Percentiles rank a stretch among this genome's conserved stretches.
Conservation (phyloP, 2,888 invertebrate genomes). For the Drosophila kokeensis region DNA sequence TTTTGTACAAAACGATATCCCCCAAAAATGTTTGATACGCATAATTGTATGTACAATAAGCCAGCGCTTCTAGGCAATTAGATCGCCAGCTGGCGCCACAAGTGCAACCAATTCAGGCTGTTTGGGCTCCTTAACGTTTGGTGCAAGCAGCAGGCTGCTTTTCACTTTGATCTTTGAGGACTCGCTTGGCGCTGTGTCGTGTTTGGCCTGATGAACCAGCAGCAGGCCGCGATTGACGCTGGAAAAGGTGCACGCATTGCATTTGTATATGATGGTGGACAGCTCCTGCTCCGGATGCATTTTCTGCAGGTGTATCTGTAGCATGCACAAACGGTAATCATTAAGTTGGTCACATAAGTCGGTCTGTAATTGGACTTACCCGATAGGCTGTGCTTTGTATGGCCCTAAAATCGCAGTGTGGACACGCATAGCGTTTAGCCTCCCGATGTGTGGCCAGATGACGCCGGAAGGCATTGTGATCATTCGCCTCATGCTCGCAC, state of each 20-base stretch:
- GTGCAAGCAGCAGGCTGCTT: constrained; percentile 76
- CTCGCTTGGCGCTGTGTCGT: constrained; percentile 54
- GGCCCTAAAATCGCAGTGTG: constrained; percentile 91
- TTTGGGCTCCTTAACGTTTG: constrained; percentile 17
- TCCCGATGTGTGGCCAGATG: constrained; percentile 91
- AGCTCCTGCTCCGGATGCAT: constrained; percentile 90
- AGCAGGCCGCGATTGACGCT: constrained; percentile 83
- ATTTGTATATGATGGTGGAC: constrained; percentile 86
- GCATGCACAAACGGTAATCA: not conserved
- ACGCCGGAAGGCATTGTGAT: constrained; percentile 92
- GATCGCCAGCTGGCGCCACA: constrained; percentile 4
- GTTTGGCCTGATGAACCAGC: constrained; percentile 82
- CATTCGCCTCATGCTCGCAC: constrained; percentile 90
- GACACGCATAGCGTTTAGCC: constrained; percentile 91
- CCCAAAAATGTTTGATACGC: constrained; percentile 11
- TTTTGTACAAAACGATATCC: constrained; percentile 22
- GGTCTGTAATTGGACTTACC: constrained; percentile 64
- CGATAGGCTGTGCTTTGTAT: constrained; percentile 93
- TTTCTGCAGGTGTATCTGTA: constrained; percentile 89
- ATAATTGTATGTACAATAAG: not conserved
- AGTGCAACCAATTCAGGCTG: not conserved
- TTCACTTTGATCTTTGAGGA: constrained; percentile 83
- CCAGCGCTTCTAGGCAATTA: constrained; percentile 23
- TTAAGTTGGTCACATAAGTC: no score
- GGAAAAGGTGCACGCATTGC: constrained; percentile 80